Evolutionary conservation across 2,888 invertebrate species (phyloP), one percentile per base, ranked within the genome.

Genomic region (Troglohyphantes excavatus): DNA sequence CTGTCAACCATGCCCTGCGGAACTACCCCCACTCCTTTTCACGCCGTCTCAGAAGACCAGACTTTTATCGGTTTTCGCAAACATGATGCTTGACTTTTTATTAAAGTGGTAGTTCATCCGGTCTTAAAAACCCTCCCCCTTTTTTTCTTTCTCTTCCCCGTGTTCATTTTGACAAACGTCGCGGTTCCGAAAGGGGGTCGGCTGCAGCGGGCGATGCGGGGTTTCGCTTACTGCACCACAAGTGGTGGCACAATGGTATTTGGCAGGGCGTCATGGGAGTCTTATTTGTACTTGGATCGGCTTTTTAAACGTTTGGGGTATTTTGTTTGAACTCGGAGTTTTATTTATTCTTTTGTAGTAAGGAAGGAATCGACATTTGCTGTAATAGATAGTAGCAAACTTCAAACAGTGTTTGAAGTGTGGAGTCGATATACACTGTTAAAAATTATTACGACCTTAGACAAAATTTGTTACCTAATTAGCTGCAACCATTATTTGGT

Each of bases 21-120:
- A 76, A 76, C 46, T 75, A 75, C 53, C 23, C 53, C 9, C 29
- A 65, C 46, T 84, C 67, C 67, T 84, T 84, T 75, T 73, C 46
- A 29, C 33, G 29, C 29, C 27, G 70, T 75, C 68, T 81, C 29
- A 65, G 21, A 17, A 65, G 73, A 26, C 53, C 73, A 70, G 73
- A 88, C 82, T 88, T 88, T 88, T 88, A 88, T 88, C 68, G 82
- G 82, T 88, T 88, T 88, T 88, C 53, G 29, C 87, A 87, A 87
- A 73, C 63, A 86, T 29, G 86, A 79, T 53, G 81, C 73, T 87
- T 82, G 88, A 88, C 88, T 88, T 87, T 88, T 87, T 88, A 39
- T 39, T 39, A 68, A 88, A 88, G 53, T 65, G 88, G 82, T 88
- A 78, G 70, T 63, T 87, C 87, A 87, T 87, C 87, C 87, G 87